Base-by-base conservation (phyloP, 2,797 vertebrate genomes). In the Sebastes oblongus region DNA sequence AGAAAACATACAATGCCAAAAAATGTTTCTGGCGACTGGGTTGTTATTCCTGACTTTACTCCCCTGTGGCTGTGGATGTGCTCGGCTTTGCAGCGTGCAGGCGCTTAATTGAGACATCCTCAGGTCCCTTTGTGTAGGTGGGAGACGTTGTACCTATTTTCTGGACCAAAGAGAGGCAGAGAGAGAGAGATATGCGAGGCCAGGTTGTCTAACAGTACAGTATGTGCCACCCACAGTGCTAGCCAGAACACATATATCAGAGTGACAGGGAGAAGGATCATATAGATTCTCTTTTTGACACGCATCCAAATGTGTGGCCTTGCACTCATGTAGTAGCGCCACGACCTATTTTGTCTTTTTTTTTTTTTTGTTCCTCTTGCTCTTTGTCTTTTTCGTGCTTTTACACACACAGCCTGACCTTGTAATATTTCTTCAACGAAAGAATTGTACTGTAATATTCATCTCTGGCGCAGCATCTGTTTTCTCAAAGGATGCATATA, bases 91-190 rank as follows among this genome's bases (percentile, higher is more conserved):
- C 72, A 71, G 22, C 42, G 24, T 72, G 60, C 65, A 70, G 61
- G 50, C 27, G 22, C 39, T 59, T 88, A 88, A 89, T 77, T 89
- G 83, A 86, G 75, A 77, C 77, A 68, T 84, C 78, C 29, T 52
- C 62, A 1, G 56, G 77, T 82, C 42, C 56, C 12, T 62, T 42
- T 73, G 46, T 71, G 68, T 46, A 60, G 34, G 20, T 73, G 67
- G 62, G 70, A 67, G 62, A 75, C 4, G 8, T 20, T 24, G 30
- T 52, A 22, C 36, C 42, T 72, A 50, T 71, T 75, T 66, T 71
- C 66, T 71, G 72, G 42, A 74, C 77, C 64, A 62, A 24, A 75
- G 71, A 75, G 25, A 77, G 27, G 50, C 60, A 66, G 18, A 50
- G 46, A 20, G 58, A 30, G 29, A 32, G 61, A 65, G 50, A 56